Conservation (phyloP, 2,888 invertebrate genomes). For the Cerastis rubricosa region DNA sequence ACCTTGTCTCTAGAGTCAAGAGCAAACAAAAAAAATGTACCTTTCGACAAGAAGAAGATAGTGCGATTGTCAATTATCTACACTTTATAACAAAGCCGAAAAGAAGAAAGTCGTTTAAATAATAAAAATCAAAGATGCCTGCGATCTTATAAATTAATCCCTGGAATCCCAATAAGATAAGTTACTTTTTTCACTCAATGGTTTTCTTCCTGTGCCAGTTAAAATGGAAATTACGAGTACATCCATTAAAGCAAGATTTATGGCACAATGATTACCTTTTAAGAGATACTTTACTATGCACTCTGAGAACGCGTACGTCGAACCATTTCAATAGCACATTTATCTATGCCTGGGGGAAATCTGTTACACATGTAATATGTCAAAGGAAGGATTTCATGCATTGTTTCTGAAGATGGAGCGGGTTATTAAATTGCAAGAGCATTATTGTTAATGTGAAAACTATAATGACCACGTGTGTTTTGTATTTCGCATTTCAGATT, state of each 20-base stretch:
- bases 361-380: slow-evolving; percentile 62
- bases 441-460: slow-evolving; percentile 12
- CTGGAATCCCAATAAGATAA: slow-evolving; percentile 54
- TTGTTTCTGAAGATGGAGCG: slow-evolving; percentile 32
- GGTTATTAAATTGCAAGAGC: slow-evolving; percentile 7
- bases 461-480: background rate
- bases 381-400: slow-evolving; percentile 56
- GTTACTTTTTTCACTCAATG: slow-evolving; percentile 52
- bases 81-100: background rate
- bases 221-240: slow-evolving; percentile 63
- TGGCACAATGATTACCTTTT: slow-evolving; percentile 66
- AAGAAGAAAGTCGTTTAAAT: slow-evolving; percentile 8
- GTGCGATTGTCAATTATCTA: background rate
- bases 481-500: background rate
- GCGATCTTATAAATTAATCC: slow-evolving; percentile 51
- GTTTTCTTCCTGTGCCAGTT: slow-evolving; percentile 52
- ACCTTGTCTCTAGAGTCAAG: no score
- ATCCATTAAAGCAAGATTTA: slow-evolving; percentile 65
- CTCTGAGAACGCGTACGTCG: slow-evolving; percentile 52
- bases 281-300: slow-evolving; percentile 64
- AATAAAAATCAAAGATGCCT: slow-evolving; percentile 34
- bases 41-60: background rate
- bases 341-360: slow-evolving; percentile 70
- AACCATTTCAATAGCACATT: slow-evolving; percentile 66
- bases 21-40: background rate